phyloP scores from a whole-genome alignment of 30 jellyfish, hydroid and myxozoan species.

The Pelagia noctiluca region DNA sequence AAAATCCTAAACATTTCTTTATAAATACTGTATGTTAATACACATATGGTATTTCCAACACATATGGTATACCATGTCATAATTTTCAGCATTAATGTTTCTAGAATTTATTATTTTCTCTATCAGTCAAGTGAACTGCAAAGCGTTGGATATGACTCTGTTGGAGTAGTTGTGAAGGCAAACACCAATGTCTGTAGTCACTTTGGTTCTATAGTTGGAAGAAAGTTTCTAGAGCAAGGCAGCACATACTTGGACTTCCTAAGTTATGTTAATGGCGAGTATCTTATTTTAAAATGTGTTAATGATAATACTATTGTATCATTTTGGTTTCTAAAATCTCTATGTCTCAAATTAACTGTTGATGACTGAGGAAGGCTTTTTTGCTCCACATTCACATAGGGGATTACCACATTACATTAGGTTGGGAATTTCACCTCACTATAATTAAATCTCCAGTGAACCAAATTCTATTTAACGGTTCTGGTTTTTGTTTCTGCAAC shows the following conservation, averaged over 20 bases:
- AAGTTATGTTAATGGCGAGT: slow-evolving; percentile 15
- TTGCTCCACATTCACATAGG: too few relatives aligned
- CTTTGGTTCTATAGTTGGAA: slow-evolving; percentile 33
- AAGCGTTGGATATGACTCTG: slow-evolving; percentile 43
- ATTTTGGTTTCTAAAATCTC: too few relatives aligned
- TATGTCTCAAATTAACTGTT: too few relatives aligned
- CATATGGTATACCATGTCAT: neutral
- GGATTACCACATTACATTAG: too few relatives aligned
- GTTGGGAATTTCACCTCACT: too few relatives aligned
- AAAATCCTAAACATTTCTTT: slow-evolving; percentile 8
- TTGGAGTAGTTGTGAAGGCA: slow-evolving; percentile 40
- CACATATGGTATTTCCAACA: slow-evolving; percentile 7
- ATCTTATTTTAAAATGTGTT: slow-evolving; percentile 6
- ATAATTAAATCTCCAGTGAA: too few relatives aligned
- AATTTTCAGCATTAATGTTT: slow-evolving; percentile 4
- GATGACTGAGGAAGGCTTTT: too few relatives aligned
- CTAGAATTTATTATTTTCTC: slow-evolving; percentile 7
- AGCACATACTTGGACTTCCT: slow-evolving; percentile 26
- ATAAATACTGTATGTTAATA: slow-evolving; percentile 1
- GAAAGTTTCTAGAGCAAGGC: slow-evolving; percentile 34
- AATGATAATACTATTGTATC: slow-evolving; percentile 3
- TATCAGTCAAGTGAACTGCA: slow-evolving; percentile 48
- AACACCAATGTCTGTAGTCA: slow-evolving; percentile 51
- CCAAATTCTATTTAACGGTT: too few relatives aligned
- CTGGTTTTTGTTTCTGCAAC: too few relatives aligned